Evolutionary conservation across 2,888 invertebrate species (phyloP).

Genomic region (Aphidius colemani): DNA sequence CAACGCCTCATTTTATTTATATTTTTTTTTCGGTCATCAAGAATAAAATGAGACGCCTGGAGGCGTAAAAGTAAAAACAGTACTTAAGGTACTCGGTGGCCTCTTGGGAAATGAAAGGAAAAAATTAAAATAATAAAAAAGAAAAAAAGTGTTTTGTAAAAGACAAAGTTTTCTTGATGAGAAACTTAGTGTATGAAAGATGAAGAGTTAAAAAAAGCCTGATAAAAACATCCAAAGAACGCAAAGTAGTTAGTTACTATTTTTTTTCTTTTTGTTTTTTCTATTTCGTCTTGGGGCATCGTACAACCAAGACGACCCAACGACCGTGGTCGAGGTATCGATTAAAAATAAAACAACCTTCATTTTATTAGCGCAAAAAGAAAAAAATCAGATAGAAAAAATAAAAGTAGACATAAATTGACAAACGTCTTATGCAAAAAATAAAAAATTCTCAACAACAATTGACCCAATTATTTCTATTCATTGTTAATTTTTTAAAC

Average conservation of each 20-base stretch:
- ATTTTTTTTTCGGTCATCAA: not conserved
- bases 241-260: conserved; percentile 5
- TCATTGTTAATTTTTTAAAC: not conserved
- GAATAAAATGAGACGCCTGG: no score
- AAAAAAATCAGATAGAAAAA: no score
- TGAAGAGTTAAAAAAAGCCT: not conserved
- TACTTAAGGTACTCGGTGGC: not conserved
- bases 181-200: not conserved
- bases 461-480: not conserved
- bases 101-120: not conserved
- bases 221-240: not conserved
- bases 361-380: conserved; percentile 31
- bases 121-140: not conserved
- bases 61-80: no score
- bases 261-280: not conserved
- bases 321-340: conserved; percentile 26
- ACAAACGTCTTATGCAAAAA: no score
- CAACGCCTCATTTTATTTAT: not conserved
- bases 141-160: not conserved
- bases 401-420: no score
- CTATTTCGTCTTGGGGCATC: not conserved
- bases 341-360: conserved; percentile 42
- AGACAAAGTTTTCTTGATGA: not conserved
- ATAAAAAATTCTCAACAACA: not conserved
- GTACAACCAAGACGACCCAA: conserved; percentile 14